Evolutionary conservation across 2,797 vertebrate genomes (phyloP), one percentile per base, ranked within the genome.

Genomic region (Danio jaintianensis): DNA sequence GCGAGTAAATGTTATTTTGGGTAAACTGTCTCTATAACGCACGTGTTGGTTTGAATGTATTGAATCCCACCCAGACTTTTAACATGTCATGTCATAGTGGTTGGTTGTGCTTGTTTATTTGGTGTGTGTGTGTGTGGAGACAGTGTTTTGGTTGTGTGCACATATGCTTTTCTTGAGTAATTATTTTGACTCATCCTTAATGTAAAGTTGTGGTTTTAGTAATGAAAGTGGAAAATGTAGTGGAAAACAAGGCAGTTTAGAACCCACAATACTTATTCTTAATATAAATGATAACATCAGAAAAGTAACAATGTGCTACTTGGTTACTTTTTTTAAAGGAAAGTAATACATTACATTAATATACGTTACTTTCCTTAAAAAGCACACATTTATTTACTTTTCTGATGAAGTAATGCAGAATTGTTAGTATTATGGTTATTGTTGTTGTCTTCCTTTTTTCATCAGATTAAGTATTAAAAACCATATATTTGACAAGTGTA

Each of bases 101-200:
- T 66, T 76, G 50, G 47, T 66, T 36, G 12, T 10, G n/a, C 52
- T 64, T 63, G 36, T 75, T 63, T 75, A 61, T 52, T 42, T 50
- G 22, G 48, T n/a, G 2, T 38, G 40, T 50, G 12, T 66, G 43
- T 29, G 56, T 38, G 15, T 52, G 29, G 29, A 42, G 42, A 53
- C 42, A 45, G 40, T 66, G 63, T 45, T 66, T 66, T 45, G 42
- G 18, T 63, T 66, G 12, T 45, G 42, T 45, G 63, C 61, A 13
- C 48, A 47, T 18, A 58, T 76, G 74, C 61, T 42, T 63, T 42
- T 0, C 38, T 63, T 42, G 16, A 63, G 16, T 38, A 42, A 6
- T 63, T n/a, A 38, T n/a, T 62, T 42, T 62, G 38, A 42, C 38
- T 62, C 36, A 62, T 62, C 16, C 16, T 1, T 63, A 6, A 18